A percentile compares a stretch with the other conserved stretches of the same genome.
These are phyloP conservation scores for Tachina grossa DNA, from an alignment of 2,888 invertebrate species.

Conservation along the genomic window DNA sequence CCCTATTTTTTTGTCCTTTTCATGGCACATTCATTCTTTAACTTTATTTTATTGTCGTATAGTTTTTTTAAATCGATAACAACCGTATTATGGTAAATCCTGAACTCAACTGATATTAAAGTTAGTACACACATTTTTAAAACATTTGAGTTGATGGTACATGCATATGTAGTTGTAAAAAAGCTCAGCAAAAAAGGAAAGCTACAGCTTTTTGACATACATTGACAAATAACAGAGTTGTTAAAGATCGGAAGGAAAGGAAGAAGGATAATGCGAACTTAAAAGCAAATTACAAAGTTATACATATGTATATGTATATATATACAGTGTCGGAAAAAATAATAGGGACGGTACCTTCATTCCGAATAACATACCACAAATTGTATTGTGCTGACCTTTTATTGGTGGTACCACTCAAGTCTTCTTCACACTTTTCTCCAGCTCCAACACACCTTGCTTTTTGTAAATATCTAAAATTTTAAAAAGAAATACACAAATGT, in stretches of 20 bases:
- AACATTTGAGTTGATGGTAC: slow-evolving; percentile 50
- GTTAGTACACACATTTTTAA: slow-evolving; percentile 68
- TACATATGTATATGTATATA: neutral
- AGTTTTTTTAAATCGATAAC: slow-evolving; percentile 63
- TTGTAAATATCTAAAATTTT: too few relatives aligned
- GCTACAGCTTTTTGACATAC: slow-evolving; percentile 43
- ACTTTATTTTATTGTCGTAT: slow-evolving; percentile 64
- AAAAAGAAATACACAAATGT: too few relatives aligned
- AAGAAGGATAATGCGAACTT: neutral
- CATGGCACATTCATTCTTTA: slow-evolving; percentile 63
- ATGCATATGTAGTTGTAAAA: slow-evolving; percentile 43
- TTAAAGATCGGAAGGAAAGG: slow-evolving; percentile 20
- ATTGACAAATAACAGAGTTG: slow-evolving; percentile 43
- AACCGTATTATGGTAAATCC: slow-evolving; percentile 77
- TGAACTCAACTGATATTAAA: slow-evolving; percentile 80
- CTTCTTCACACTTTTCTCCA: too few relatives aligned
- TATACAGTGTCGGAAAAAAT: too few relatives aligned
- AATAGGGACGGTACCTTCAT: too few relatives aligned
- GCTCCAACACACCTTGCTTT: too few relatives aligned
- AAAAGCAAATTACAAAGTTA: neutral
- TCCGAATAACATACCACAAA: too few relatives aligned
- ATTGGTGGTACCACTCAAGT: too few relatives aligned
- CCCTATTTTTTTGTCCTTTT: slow-evolving; percentile 53
- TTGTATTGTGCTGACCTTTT: too few relatives aligned
- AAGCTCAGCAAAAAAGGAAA: slow-evolving; percentile 53